phyloP scores from a whole-genome alignment of 1,140 invertebrate species.

The Camponotus vicinus region DNA sequence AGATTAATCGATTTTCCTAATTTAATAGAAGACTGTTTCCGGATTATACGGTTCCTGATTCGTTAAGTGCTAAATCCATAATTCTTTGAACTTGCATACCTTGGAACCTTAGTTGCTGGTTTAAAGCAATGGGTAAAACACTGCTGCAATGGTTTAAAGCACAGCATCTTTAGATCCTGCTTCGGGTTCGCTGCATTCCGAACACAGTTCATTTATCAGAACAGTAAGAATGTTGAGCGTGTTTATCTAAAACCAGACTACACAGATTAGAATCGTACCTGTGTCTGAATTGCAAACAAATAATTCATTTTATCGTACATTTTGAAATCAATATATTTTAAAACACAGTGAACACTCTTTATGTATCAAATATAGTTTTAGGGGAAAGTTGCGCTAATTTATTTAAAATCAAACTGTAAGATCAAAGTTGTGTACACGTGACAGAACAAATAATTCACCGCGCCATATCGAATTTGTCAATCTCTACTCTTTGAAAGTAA shows the following conservation, averaged over 20 bases:
- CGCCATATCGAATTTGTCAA: constrained; percentile 10
- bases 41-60: background rate
- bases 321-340: background rate
- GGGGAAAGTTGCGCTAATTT: constrained; percentile 18
- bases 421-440: background rate
- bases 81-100: constrained; percentile 22
- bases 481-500: constrained; percentile 11
- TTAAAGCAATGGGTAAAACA: no score
- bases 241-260: constrained; percentile 38
- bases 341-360: background rate
- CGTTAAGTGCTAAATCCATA: constrained; percentile 24
- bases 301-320: constrained; percentile 5
- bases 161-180: constrained; percentile 68
- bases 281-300: constrained; percentile 19
- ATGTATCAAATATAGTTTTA: background rate
- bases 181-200: constrained; percentile 50
- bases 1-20: background rate
- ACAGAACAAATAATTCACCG: constrained; percentile 2
- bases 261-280: constrained; percentile 23
- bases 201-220: constrained; percentile 50
- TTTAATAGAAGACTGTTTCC: background rate
- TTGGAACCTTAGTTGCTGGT: background rate
- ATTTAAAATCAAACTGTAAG: constrained; percentile 1
- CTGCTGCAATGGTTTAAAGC: constrained; percentile 18
- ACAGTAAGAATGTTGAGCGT: constrained; percentile 39